These are phyloP conservation scores for Sebastes trivittatus DNA, from an alignment of 2,797 vertebrate genomes.

Conservation along the genomic window DNA sequence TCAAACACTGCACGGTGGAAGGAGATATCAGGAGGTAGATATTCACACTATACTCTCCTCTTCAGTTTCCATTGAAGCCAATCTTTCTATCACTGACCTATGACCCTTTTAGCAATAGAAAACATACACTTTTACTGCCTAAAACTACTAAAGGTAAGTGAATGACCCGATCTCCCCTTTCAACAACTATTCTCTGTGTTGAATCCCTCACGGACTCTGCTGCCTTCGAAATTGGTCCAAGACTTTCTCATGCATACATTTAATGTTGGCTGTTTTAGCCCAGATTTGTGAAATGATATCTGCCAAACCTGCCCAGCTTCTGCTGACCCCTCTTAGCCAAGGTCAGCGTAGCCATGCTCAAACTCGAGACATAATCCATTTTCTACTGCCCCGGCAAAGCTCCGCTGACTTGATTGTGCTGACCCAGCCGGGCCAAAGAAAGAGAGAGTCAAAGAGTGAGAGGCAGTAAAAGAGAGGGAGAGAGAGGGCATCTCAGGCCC, in stretches of 20 bases:
- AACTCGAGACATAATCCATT: slow-evolving; percentile 70
- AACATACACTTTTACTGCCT: slow-evolving; percentile 4
- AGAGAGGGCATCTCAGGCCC: slow-evolving; percentile 80
- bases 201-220: slow-evolving; percentile 47
- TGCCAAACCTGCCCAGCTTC: slow-evolving; percentile 66
- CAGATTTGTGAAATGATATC: slow-evolving; percentile 68
- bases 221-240: slow-evolving; percentile 63
- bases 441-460: slow-evolving; percentile 50
- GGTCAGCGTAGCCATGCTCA: slow-evolving; percentile 70
- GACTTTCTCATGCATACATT: slow-evolving; percentile 63
- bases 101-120: not conserved
- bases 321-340: slow-evolving; percentile 73
- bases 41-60: not conserved
- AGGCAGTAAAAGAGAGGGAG: slow-evolving; percentile 25
- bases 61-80: not conserved
- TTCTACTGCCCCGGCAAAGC: slow-evolving; percentile 66
- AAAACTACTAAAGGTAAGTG: slow-evolving; percentile 46
- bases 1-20: not conserved
- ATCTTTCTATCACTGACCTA: slow-evolving; percentile 1
- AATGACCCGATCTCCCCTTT: slow-evolving; percentile 45
- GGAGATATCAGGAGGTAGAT: not conserved
- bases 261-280: slow-evolving; percentile 48
- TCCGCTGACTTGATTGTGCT: slow-evolving; percentile 69
- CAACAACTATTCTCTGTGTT: slow-evolving; percentile 27
- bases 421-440: slow-evolving; percentile 67